Conservation (phyloP, 1,140 invertebrate species). For the Psix sp. region DNA sequence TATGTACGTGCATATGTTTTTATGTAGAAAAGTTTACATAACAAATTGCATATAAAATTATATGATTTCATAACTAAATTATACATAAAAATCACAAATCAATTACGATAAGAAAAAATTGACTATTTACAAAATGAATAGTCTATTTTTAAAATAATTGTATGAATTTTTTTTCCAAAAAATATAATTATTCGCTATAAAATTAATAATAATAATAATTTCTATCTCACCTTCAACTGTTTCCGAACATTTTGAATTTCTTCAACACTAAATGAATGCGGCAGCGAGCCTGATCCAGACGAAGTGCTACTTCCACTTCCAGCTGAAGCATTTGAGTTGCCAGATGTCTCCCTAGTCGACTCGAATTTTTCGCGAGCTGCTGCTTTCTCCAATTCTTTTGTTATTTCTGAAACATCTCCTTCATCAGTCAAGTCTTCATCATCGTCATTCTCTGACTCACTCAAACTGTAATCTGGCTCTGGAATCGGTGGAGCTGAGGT, state of each 20-base stretch:
- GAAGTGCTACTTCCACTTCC: slow-evolving; percentile 78
- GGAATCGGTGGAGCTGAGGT: slow-evolving; percentile 85
- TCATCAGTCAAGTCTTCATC: slow-evolving; percentile 78
- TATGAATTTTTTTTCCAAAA: not conserved
- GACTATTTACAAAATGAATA: slow-evolving; percentile 15
- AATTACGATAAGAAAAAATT: too few relatives aligned
- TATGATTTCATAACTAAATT: too few relatives aligned
- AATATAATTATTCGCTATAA: not conserved
- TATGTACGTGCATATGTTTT: too few relatives aligned
- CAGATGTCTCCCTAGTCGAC: slow-evolving; percentile 72
- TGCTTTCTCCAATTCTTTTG: slow-evolving; percentile 74
- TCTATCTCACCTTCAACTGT: slow-evolving; percentile 80
- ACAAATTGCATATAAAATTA: too few relatives aligned
- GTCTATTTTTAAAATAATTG: not conserved
- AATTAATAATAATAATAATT: not conserved
- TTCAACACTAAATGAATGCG: slow-evolving; percentile 90
- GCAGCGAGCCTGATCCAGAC: slow-evolving; percentile 84
- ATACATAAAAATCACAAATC: too few relatives aligned
- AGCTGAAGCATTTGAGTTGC: slow-evolving; percentile 73
- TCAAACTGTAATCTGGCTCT: slow-evolving; percentile 92
- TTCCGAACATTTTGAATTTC: slow-evolving; percentile 91
- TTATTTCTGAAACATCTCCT: slow-evolving; percentile 78
- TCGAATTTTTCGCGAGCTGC: slow-evolving; percentile 73
- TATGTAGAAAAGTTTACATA: too few relatives aligned
- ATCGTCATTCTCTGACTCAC: slow-evolving; percentile 81